Base-by-base conservation (phyloP, 2,888 invertebrate species). In the Drosophila emarginata region DNA sequence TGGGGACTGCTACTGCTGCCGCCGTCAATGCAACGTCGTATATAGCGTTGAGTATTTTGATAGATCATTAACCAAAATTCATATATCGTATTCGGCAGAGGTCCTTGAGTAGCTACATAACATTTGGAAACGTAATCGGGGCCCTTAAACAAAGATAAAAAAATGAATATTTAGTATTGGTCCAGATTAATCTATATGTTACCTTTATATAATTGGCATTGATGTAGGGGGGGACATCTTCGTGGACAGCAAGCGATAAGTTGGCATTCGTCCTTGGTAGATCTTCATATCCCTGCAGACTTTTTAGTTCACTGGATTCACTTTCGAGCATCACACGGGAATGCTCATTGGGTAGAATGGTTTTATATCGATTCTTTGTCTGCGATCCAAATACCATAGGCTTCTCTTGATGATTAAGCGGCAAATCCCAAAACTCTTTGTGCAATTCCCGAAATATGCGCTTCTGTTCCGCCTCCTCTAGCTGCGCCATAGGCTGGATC, bases 201-300 rank as follows among this genome's bases (percentile, higher is more conserved):
- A 97, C 97, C 94, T 96, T 95, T 79, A 98, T 96, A 91, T 96
- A 98, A 93, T 98, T 98, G 80, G 98, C 98, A 93, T 98, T 98
- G 66, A 98, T 97, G 90, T 98, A 98, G 67, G 94, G 95, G 67
- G 94, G 95, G 89, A 84, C 79, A 72, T 91, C 91, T 53, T 87
- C 86, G 39, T 78, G 96, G 95, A 5, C 93, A 15, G 67, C 51
- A 39, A 61, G 45, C n/a, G 57, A 14, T 1, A 28, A 4, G 12
- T 45, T 45, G 7, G 39, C 39, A 26, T 59, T 40, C 37, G 26
- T 37, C 4, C 14, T 28, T 26, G 26, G 32, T 7, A 50, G 39
- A 12, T 76, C 72, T 51, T 79, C 72, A 39, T 69, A 73, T 39
- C 78, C 72, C 45, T 67, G 73, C 45, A 88, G 69, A 50, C 79